A percentile compares a stretch with the other conserved stretches of the same genome.
These are phyloP conservation scores for Gadopsis marmoratus DNA, from an alignment of 2,797 vertebrate genomes.

Conservation along the genomic window DNA sequence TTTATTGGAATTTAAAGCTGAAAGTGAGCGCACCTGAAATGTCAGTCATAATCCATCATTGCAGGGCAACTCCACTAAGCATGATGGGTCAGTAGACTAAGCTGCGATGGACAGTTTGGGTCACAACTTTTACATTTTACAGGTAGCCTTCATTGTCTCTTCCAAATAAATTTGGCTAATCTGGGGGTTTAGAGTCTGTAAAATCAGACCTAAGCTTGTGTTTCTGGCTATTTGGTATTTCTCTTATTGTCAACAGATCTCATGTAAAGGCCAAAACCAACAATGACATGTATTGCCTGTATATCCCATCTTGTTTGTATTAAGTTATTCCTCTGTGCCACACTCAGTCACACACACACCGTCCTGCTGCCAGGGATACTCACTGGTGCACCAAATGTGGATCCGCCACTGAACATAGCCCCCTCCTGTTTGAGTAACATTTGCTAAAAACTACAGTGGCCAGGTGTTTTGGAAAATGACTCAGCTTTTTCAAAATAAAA, in stretches of 20 bases:
- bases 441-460: background rate
- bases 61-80: no score
- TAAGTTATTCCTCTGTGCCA: background rate
- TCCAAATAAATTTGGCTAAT: background rate
- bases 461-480: background rate
- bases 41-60: no score
- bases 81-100: background rate
- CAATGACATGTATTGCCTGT: background rate
- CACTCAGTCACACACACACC: background rate
- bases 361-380: no score
- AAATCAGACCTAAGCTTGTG: background rate
- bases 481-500: background rate
- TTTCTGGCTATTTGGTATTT: background rate
- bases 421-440: background rate
- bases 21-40: background rate
- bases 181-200: background rate
- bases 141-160: background rate
- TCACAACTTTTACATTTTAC: no score
- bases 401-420: conserved; percentile 2
- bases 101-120: background rate
- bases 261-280: background rate
- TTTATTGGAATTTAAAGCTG: background rate
- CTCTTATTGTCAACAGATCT: background rate
- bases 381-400: no score
- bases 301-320: background rate